Conservation (phyloP, 2,113 vertebrate species). For the Anthoscopus minutus region DNA sequence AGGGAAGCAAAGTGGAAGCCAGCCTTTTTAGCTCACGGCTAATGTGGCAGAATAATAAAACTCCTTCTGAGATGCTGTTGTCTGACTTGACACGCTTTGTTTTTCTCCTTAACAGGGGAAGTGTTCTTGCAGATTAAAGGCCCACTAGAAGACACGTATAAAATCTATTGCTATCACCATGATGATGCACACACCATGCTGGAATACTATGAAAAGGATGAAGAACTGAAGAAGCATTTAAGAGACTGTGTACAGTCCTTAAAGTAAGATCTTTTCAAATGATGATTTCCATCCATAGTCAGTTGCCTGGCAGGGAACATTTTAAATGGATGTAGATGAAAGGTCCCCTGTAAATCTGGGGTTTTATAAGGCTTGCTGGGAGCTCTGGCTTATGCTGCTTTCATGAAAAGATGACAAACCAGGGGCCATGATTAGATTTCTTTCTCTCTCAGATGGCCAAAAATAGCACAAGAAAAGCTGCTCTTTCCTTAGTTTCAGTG, state of each 20-base stretch:
- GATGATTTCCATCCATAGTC: slow-evolving; percentile 26
- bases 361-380: slow-evolving; percentile 56
- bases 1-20: slow-evolving; percentile 1
- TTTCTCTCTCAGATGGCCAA: slow-evolving; percentile 27
- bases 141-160: slow-evolving; percentile 90
- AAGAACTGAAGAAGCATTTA: slow-evolving; percentile 85
- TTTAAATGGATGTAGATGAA: slow-evolving; percentile 66
- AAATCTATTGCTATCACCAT: slow-evolving; percentile 94
- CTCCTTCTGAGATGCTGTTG: slow-evolving; percentile 6
- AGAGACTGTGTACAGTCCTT: slow-evolving; percentile 81
- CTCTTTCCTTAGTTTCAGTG: slow-evolving; percentile 11
- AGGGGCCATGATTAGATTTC: slow-evolving; percentile 56
- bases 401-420: slow-evolving; percentile 64
- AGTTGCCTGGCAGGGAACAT: slow-evolving; percentile 55
- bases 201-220: slow-evolving; percentile 89
- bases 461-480: slow-evolving; percentile 59
- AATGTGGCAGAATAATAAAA: slow-evolving; percentile 39
- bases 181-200: slow-evolving; percentile 87
- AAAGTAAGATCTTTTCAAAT: slow-evolving; percentile 81
- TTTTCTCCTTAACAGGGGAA: slow-evolving; percentile 77
- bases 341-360: slow-evolving; percentile 53
- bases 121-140: slow-evolving; percentile 90
- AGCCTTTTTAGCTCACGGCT: slow-evolving; percentile 37
- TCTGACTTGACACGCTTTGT: slow-evolving; percentile 49
- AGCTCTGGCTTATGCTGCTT: slow-evolving; percentile 43